Conservation (phyloP, 1,140 invertebrate genomes). For the Colletes latitarsis region DNA sequence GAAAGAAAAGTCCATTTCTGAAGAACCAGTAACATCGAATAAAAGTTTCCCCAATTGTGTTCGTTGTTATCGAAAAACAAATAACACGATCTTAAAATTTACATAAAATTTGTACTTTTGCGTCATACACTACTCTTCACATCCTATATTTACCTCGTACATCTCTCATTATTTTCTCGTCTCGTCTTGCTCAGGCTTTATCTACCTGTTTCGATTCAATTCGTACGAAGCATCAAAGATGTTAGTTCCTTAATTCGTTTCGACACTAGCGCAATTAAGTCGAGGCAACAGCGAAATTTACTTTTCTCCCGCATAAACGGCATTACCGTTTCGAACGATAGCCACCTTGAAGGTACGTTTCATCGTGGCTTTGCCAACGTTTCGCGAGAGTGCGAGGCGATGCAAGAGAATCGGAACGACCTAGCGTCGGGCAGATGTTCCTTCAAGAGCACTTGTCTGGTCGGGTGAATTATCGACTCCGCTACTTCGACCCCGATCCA, state of each 20-base stretch:
- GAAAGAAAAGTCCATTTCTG: too few species aligned
- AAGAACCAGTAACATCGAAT: too few species aligned
- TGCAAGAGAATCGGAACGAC: constrained; percentile 10
- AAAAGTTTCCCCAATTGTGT: too few species aligned
- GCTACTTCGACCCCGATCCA: constrained; percentile 31
- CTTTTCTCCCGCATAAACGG: constrained; percentile 16
- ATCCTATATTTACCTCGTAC: too few species aligned
- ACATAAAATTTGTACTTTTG: too few species aligned
- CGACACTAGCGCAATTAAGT: neutral
- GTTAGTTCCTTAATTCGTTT: neutral
- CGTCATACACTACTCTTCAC: too few species aligned
- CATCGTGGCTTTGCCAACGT: constrained; percentile 22
- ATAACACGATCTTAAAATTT: too few species aligned
- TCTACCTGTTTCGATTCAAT: neutral
- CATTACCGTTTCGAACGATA: constrained; percentile 23
- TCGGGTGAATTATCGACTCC: constrained; percentile 56
- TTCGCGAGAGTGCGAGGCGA: constrained; percentile 10
- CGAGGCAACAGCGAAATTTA: constrained; percentile 25
- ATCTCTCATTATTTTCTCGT: too few species aligned
- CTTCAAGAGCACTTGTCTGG: constrained; percentile 49
- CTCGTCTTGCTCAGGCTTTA: too few species aligned
- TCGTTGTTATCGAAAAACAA: too few species aligned
- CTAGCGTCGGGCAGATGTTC: constrained; percentile 48
- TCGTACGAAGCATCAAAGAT: too few species aligned
- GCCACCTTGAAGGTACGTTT: constrained; percentile 8